Evolutionary conservation across 1,140 invertebrate genomes (phyloP).

Genomic region (Uloborus diversus): DNA sequence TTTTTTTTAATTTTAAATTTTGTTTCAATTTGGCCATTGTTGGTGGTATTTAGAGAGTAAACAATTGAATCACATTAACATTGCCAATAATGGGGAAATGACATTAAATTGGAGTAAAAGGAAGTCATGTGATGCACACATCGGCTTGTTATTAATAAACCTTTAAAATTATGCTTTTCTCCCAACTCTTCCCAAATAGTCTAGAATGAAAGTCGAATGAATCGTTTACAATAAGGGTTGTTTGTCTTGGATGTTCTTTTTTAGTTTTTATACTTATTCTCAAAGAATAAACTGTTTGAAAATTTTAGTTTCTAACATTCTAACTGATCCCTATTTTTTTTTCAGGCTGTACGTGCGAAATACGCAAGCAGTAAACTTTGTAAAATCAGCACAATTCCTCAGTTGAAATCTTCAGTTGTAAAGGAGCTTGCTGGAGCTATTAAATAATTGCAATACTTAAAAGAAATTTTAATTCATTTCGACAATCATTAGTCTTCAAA

Average conservation of each 20-base stretch:
- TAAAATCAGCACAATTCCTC: conserved; percentile 66
- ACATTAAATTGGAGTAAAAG: too few relatives aligned
- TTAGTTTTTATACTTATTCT: not conserved
- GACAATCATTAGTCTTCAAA: too few relatives aligned
- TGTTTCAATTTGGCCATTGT: too few relatives aligned
- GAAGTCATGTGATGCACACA: too few relatives aligned
- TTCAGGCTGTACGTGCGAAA: conserved; percentile 68
- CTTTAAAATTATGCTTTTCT: not conserved
- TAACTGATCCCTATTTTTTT: too few relatives aligned
- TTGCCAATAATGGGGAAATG: too few relatives aligned
- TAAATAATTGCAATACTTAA: too few relatives aligned
- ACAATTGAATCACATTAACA: too few relatives aligned
- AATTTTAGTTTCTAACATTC: not conserved
- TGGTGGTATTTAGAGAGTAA: too few relatives aligned
- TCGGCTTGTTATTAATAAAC: not conserved
- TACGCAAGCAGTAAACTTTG: conserved; percentile 68
- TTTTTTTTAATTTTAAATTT: too few relatives aligned
- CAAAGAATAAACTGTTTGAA: not conserved
- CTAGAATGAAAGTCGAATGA: not conserved
- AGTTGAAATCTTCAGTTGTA: conserved; percentile 64
- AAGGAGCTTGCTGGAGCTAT: conserved; percentile 62
- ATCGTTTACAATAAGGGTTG: not conserved
- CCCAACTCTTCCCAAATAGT: not conserved
- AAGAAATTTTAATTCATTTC: too few relatives aligned
- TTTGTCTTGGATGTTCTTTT: not conserved